Percentiles rank a stretch among this genome's conserved stretches.
Conservation (phyloP, 2,113 vertebrate genomes). For the Halichoerus grypus region DNA sequence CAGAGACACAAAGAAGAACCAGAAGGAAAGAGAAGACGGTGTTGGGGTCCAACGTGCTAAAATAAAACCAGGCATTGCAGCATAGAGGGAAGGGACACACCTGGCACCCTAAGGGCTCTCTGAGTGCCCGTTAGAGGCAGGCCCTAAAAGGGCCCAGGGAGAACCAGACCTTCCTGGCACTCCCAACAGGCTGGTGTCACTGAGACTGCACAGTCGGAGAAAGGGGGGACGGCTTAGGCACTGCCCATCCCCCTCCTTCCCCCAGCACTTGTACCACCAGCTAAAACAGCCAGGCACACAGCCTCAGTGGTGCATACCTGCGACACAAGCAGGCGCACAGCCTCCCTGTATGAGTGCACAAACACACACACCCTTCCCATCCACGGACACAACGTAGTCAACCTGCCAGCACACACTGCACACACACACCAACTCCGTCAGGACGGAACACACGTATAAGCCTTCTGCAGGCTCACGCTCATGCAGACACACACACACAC, state of each 20-base stretch:
- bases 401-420: background rate
- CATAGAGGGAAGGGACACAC: background rate
- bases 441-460: background rate
- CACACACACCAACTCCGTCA: background rate
- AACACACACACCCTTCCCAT: background rate
- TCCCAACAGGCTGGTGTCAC: background rate
- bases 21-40: background rate
- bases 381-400: background rate
- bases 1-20: background rate
- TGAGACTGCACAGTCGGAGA: background rate
- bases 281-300: background rate
- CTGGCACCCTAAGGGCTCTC: background rate
- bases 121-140: background rate
- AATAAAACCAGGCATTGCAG: background rate
- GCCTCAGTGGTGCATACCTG: background rate
- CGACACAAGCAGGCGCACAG: background rate
- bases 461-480: background rate
- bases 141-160: background rate
- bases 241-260: background rate
- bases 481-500: background rate
- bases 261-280: background rate
- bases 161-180: background rate
- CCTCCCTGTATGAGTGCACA: background rate
- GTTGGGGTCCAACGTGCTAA: background rate
- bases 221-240: background rate